A percentile compares a stretch with the other conserved stretches of the same genome.
Conservation (phyloP, 2,888 invertebrate species). For the Rhingia campestris region DNA sequence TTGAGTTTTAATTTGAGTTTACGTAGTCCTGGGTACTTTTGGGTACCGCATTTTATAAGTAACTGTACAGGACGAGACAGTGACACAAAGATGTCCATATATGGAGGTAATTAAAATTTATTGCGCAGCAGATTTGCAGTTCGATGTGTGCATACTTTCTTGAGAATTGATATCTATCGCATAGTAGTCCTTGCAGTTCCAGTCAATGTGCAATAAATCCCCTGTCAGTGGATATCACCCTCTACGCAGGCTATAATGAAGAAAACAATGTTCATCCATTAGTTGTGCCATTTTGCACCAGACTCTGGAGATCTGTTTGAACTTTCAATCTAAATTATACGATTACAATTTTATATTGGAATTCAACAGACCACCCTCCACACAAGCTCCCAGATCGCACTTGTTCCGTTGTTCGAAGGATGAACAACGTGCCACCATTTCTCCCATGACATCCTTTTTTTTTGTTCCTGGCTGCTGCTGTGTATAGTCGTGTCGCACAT, state of each 20-base stretch:
- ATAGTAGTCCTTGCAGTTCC: not conserved
- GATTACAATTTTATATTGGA: slow-evolving; percentile 60
- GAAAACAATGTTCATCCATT: slow-evolving; percentile 46
- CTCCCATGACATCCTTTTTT: not conserved
- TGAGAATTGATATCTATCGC: not conserved
- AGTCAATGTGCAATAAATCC: slow-evolving; percentile 38
- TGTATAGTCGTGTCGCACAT: slow-evolving; percentile 49
- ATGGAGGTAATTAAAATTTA: slow-evolving; percentile 39
- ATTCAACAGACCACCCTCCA: slow-evolving; percentile 5
- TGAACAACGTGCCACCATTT: not conserved
- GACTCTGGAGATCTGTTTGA: not conserved
- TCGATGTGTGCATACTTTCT: not conserved
- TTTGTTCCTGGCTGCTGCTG: slow-evolving; percentile 12
- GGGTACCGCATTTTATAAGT: slow-evolving; percentile 42
- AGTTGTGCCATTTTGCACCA: slow-evolving; percentile 20
- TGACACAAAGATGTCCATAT: slow-evolving; percentile 37
- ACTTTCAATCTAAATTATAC: slow-evolving; percentile 56
- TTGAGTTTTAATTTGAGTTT: slow-evolving; percentile 68
- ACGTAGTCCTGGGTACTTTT: slow-evolving; percentile 63
- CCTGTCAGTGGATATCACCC: not conserved
- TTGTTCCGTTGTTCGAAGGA: not conserved
- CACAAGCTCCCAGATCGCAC: not conserved
- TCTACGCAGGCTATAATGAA: not conserved
- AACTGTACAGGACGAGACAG: slow-evolving; percentile 6
- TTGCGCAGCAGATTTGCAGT: slow-evolving; percentile 3